Evolutionary conservation across 1,140 invertebrate genomes (phyloP).

Genomic region (Anastrepha obliqua): DNA sequence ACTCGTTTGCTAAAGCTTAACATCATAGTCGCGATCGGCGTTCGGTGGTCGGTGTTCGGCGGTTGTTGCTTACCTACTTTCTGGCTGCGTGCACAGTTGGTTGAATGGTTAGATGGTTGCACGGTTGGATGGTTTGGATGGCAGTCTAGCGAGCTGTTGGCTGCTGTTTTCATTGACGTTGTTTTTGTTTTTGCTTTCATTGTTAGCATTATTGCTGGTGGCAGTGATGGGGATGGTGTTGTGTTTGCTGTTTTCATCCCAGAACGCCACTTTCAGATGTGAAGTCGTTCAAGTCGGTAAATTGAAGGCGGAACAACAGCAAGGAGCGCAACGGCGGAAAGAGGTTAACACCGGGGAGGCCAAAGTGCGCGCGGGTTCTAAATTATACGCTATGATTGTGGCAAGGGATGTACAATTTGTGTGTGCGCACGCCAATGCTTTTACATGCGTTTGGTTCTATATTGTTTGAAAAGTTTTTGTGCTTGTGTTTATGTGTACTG

Average conservation of each 20-base stretch:
- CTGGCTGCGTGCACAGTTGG: constrained; percentile 48
- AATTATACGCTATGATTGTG: constrained; percentile 55
- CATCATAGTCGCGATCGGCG: constrained; percentile 43
- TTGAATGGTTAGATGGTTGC: constrained; percentile 50
- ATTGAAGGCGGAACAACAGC: constrained; percentile 28
- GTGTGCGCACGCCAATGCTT: constrained; percentile 14
- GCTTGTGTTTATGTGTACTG: constrained; percentile 26
- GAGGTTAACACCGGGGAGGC: constrained; percentile 39
- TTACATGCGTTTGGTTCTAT: neutral
- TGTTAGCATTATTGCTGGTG: constrained; percentile 48
- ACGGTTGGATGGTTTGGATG: constrained; percentile 40
- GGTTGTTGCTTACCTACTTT: constrained; percentile 53
- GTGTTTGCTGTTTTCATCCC: constrained; percentile 55
- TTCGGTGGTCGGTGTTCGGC: constrained; percentile 30
- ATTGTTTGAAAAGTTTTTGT: constrained; percentile 15
- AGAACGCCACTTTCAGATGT: constrained; percentile 56
- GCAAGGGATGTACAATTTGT: constrained; percentile 51
- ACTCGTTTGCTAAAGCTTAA: constrained; percentile 55
- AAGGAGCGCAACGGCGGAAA: constrained; percentile 30
- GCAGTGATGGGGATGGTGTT: constrained; percentile 24
- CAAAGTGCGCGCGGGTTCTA: constrained; percentile 46
- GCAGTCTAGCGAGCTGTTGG: constrained; percentile 48
- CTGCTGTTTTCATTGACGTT: constrained; percentile 42
- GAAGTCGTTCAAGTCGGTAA: constrained; percentile 55
- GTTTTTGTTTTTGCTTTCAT: constrained; percentile 34